These are phyloP conservation scores for Centruroides sculpturatus DNA, from an alignment of 1,140 invertebrate genomes.

Conservation along the genomic window DNA sequence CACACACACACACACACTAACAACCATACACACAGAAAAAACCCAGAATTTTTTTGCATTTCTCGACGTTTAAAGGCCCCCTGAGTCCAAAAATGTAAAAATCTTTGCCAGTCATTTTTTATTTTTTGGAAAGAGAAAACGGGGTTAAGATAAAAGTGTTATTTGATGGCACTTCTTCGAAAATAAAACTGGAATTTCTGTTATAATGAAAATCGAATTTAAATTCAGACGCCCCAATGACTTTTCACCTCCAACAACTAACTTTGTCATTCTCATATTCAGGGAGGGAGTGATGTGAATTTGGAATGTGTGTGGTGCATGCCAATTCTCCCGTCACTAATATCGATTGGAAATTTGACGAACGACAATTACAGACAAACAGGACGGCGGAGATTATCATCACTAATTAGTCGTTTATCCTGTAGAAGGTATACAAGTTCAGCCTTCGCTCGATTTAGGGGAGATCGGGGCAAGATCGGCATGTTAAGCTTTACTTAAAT, in stretches of 20 bases:
- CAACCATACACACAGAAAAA: too few relatives aligned
- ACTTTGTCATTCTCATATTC: conserved; percentile 34
- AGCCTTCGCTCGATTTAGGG: neutral
- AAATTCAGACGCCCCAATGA: conserved; percentile 1
- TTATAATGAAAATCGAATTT: too few relatives aligned
- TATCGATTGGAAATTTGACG: conserved; percentile 16
- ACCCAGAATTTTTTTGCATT: too few relatives aligned
- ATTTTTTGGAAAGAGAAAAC: too few relatives aligned
- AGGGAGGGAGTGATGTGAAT: conserved; percentile 68
- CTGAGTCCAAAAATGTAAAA: too few relatives aligned
- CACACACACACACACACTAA: too few relatives aligned
- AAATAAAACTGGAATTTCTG: too few relatives aligned
- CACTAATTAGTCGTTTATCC: conserved; percentile 1
- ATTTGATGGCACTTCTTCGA: conserved; percentile 31
- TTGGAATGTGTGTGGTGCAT: conserved; percentile 40
- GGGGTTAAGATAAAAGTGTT: conserved; percentile 46
- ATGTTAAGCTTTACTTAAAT: too few relatives aligned
- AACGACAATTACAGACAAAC: neutral
- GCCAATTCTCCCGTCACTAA: conserved; percentile 16
- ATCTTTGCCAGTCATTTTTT: too few relatives aligned
- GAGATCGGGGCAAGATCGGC: too few relatives aligned
- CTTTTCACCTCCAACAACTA: conserved; percentile 1
- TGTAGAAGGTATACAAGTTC: conserved; percentile 3
- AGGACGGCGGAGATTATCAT: neutral
- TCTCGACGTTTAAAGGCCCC: too few relatives aligned